phyloP scores from a whole-genome alignment of 2,888 invertebrate species.

The Sinohyriopsis cumingii region DNA sequence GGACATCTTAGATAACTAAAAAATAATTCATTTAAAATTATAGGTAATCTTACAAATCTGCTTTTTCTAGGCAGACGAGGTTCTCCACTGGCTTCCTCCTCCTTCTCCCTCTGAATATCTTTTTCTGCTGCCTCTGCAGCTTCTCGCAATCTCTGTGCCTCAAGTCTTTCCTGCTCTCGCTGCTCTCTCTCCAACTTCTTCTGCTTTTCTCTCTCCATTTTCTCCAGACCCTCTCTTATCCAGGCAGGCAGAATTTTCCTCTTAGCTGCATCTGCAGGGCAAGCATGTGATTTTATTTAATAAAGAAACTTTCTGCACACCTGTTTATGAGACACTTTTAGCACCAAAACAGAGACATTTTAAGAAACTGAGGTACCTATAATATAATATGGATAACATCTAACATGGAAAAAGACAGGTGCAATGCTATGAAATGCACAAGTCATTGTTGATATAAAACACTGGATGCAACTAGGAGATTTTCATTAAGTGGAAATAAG shows the following conservation, averaged over 20 bases:
- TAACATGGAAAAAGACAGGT: no score
- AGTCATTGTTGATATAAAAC: no score
- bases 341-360: no score
- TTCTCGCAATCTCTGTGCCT: conserved; percentile 78
- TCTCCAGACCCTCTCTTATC: conserved; percentile 97
- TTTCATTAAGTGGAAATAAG: no score
- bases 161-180: conserved; percentile 72
- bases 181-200: conserved; percentile 81
- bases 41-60: conserved; percentile 75
- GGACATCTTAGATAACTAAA: no score
- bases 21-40: neutral
- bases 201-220: conserved; percentile 84
- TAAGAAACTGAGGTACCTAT: no score
- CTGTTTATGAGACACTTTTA: neutral
- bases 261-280: conserved; percentile 66
- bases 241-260: conserved; percentile 94
- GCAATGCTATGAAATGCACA: no score
- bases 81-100: conserved; percentile 64
- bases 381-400: no score
- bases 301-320: neutral
- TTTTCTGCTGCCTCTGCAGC: conserved; percentile 73
- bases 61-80: conserved; percentile 74
- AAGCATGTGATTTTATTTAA: neutral
- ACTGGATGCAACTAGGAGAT: no score
- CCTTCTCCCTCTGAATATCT: conserved; percentile 67